phyloP scores from a whole-genome alignment of 1,140 invertebrate genomes.

The Cherax quadricarinatus region DNA sequence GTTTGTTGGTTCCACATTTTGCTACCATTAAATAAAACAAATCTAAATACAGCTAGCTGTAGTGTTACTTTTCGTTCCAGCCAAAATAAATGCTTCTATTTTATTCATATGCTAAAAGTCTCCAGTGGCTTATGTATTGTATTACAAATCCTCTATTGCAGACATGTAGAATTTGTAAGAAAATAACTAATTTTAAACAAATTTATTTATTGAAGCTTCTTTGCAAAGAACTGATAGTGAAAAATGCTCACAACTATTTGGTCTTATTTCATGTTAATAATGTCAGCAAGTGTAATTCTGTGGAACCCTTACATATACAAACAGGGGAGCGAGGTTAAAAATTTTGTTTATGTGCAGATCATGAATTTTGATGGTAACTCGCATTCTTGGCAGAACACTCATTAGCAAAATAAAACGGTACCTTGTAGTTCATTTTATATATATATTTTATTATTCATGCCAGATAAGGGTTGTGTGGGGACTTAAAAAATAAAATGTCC shows the following conservation, averaged over 20 bases:
- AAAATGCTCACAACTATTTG: slow-evolving; percentile 20
- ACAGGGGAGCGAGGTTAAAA: too few relatives aligned
- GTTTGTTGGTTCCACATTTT: not conserved
- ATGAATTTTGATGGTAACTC: too few relatives aligned
- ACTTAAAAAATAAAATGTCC: too few relatives aligned
- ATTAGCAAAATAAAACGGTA: too few relatives aligned
- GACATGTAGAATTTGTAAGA: not conserved
- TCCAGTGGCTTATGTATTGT: slow-evolving; percentile 4
- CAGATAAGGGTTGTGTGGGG: too few relatives aligned
- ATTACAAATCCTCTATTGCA: not conserved
- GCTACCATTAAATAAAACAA: not conserved
- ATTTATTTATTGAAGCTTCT: slow-evolving; percentile 22
- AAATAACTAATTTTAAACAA: not conserved
- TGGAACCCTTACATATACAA: too few relatives aligned
- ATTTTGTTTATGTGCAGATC: too few relatives aligned
- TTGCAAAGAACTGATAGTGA: not conserved
- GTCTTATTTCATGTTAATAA: not conserved
- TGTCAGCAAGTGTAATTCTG: too few relatives aligned
- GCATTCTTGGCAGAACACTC: too few relatives aligned
- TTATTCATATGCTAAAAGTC: not conserved
- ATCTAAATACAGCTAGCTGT: not conserved
- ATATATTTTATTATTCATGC: too few relatives aligned
- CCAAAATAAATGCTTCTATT: not conserved
- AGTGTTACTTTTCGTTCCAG: not conserved
- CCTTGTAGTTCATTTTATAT: too few relatives aligned